Evolutionary conservation across 2,113 vertebrate genomes (phyloP), one percentile per base, ranked within the genome.

Genomic region (Tragelaphus scriptus): DNA sequence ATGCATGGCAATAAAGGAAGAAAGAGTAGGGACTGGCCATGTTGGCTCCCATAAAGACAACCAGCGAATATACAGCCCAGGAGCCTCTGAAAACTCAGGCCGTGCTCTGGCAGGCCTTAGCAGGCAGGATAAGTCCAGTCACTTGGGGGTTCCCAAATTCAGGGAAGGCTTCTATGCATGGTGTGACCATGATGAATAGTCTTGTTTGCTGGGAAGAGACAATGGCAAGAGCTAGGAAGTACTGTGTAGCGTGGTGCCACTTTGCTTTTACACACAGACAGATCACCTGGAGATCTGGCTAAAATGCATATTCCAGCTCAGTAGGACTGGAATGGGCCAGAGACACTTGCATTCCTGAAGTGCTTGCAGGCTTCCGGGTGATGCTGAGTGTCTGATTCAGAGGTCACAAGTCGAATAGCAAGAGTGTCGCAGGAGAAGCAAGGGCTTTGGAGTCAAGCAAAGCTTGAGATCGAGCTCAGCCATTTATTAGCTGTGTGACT

Each of bases 241-340:
- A 3, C 32, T 32, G 5, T 59, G 0, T 3, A 21, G 2, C 2
- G 0, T 25, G 3, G 7, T 16, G 30, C 13, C 63, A 21, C 40
- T 88, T 14, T 36, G 56, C 47, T 28, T 80, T 80, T 25, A 75
- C 2, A 32, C 4, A 10, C 10, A 51, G 23, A 12, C 10, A 16
- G n/a, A 5, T 28, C 85, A 32, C 25, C 23, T n/a, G 14, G 19
- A 17, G 26, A 61, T 59, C 77, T 51, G 79, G 10, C 61, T 90
- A 56, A 77, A 94, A 16, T 86, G 16, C 12, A 85, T 58, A 61
- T 90, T 71, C 51, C 30, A 28, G 51, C 30, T 97, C 36, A 55
- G 25, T 55, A 21, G 32, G 26, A 44, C 56, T 19, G 11, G 47
- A 17, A 16, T 44, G 28, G 21, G 7, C 7, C 80, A 58, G 40